Conservation (phyloP, 2,888 invertebrate genomes). For the Bruchidius siliquastri region DNA sequence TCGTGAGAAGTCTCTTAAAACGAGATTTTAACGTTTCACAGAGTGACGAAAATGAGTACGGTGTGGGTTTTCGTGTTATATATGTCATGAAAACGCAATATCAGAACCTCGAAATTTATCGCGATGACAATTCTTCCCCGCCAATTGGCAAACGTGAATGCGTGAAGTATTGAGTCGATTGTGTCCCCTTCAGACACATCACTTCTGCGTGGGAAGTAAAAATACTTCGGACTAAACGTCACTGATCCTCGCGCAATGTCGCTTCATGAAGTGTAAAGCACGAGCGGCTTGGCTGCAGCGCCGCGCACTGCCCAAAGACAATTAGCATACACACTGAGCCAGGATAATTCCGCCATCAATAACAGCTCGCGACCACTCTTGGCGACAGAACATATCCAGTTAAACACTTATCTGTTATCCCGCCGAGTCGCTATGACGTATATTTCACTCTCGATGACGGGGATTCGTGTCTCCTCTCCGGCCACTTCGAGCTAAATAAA, state of each 20-base stretch:
- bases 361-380: slow-evolving; percentile 35
- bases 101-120: no score
- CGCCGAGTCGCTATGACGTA: slow-evolving; percentile 31
- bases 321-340: slow-evolving; percentile 28
- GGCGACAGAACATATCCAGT: slow-evolving; percentile 36
- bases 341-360: slow-evolving; percentile 37
- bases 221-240: no score
- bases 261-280: neutral
- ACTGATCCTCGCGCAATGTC: neutral
- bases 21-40: no score
- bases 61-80: no score
- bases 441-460: slow-evolving; percentile 34
- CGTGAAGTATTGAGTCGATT: no score
- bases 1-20: no score
- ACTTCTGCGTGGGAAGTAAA: no score
- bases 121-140: no score
- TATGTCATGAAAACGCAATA: no score
- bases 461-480: slow-evolving; percentile 28
- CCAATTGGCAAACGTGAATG: no score
- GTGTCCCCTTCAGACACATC: no score
- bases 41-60: no score
- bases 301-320: slow-evolving; percentile 8
- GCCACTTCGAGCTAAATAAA: slow-evolving; percentile 19
- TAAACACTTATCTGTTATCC: slow-evolving; percentile 34
- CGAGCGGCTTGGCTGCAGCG: neutral